Conservation (phyloP, 2,888 invertebrate species). For the Callimorpha dominula region DNA sequence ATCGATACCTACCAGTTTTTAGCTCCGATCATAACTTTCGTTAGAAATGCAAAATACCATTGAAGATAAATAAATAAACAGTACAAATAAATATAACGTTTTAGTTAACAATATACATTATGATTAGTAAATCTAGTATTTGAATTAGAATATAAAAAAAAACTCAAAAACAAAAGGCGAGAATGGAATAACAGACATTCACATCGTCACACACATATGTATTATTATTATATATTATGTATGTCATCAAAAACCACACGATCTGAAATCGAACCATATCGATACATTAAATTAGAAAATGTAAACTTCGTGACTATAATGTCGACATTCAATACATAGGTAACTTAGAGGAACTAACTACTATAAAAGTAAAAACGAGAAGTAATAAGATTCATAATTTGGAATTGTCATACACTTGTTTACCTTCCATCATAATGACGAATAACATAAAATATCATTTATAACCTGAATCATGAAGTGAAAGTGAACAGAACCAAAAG, state of each 20-base stretch:
- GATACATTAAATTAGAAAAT: not conserved
- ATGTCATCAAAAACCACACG: not conserved
- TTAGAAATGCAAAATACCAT: not conserved
- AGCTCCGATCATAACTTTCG: not conserved
- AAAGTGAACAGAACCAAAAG: slow-evolving; percentile 43
- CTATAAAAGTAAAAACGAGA: not conserved
- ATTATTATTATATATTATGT: too few relatives aligned
- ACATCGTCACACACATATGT: not conserved
- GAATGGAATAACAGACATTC: not conserved
- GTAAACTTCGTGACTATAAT: not conserved
- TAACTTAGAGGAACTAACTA: not conserved
- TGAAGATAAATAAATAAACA: not conserved
- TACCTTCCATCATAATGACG: slow-evolving; percentile 17
- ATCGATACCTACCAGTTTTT: not conserved
- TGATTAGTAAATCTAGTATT: too few relatives aligned
- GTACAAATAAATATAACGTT: too few relatives aligned
- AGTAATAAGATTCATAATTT: slow-evolving; percentile 18
- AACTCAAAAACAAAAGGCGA: not conserved
- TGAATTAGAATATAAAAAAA: not conserved
- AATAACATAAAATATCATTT: slow-evolving; percentile 27
- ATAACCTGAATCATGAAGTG: slow-evolving; percentile 36
- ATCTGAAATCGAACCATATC: not conserved
- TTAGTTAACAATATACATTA: too few relatives aligned
- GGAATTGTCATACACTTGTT: slow-evolving; percentile 8
- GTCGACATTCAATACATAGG: not conserved